Conservation (phyloP, 2,888 invertebrate genomes). For the Onthophagus sagittarius region DNA sequence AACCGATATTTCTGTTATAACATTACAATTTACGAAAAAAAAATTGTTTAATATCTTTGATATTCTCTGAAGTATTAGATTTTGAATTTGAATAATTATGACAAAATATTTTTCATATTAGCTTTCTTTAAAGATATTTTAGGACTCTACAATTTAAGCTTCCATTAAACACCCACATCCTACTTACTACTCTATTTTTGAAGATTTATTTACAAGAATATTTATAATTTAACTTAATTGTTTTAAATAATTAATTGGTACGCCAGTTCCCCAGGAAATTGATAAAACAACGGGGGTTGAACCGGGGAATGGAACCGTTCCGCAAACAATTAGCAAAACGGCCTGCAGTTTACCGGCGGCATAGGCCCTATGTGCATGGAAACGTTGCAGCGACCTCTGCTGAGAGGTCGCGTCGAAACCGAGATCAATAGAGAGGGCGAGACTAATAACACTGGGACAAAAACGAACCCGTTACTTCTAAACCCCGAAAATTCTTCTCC, state of each 20-base stretch:
- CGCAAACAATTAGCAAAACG: neutral
- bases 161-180: too few species aligned
- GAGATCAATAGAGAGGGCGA: neutral
- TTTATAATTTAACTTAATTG: neutral
- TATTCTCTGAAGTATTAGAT: too few species aligned
- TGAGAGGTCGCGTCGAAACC: neutral
- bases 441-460: conserved; percentile 1
- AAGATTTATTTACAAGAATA: too few species aligned
- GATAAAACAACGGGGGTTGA: neutral
- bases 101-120: too few species aligned
- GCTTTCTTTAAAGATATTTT: too few species aligned
- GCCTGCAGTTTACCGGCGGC: neutral
- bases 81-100: too few species aligned
- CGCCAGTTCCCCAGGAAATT: neutral
- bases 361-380: neutral
- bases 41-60: too few species aligned
- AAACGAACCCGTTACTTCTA: neutral
- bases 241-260: neutral
- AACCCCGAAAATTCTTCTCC: neutral
- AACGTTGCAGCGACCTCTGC: neutral
- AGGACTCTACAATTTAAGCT: too few species aligned
- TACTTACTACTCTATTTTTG: too few species aligned
- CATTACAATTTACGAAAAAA: too few species aligned
- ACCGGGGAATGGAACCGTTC: neutral
- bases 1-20: too few species aligned